These are phyloP conservation scores for Drosophila yooni DNA, from an alignment of 2,888 invertebrate genomes.

Conservation along the genomic window DNA sequence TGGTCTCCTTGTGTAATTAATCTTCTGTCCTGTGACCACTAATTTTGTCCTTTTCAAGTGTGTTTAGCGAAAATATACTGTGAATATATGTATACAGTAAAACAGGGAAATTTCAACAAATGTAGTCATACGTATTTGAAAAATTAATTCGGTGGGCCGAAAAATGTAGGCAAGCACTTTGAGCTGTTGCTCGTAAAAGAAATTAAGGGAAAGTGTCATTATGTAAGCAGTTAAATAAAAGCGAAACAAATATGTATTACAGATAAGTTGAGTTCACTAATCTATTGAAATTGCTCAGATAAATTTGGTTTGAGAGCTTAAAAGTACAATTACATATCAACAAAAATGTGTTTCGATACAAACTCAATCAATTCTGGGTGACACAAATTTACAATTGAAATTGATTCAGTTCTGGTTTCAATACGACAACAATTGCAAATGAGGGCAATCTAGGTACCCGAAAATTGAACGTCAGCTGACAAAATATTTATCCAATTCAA, in stretches of 20 bases:
- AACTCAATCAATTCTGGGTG: background rate
- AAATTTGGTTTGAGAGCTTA: background rate
- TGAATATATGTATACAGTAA: background rate
- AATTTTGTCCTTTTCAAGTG: background rate
- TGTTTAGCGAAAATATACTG: background rate
- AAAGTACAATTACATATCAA: background rate
- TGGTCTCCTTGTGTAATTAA: background rate
- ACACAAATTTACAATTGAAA: slow-evolving; percentile 36
- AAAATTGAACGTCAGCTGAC: slow-evolving; percentile 55
- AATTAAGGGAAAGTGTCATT: background rate
- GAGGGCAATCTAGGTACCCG: slow-evolving; percentile 1
- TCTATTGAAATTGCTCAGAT: background rate
- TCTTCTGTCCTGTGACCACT: background rate
- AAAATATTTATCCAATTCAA: slow-evolving; percentile 68
- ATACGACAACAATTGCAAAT: slow-evolving; percentile 23
- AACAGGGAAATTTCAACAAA: background rate
- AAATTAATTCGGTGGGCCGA: background rate
- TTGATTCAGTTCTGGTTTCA: slow-evolving; percentile 20
- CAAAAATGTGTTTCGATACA: background rate
- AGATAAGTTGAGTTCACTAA: background rate
- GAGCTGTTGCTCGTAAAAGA: background rate
- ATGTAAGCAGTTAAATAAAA: background rate
- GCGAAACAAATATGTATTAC: background rate
- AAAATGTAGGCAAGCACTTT: background rate
- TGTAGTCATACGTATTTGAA: background rate